Evolutionary conservation across 2,113 vertebrate genomes (phyloP).

Genomic region (Paralichthys olivaceus): DNA sequence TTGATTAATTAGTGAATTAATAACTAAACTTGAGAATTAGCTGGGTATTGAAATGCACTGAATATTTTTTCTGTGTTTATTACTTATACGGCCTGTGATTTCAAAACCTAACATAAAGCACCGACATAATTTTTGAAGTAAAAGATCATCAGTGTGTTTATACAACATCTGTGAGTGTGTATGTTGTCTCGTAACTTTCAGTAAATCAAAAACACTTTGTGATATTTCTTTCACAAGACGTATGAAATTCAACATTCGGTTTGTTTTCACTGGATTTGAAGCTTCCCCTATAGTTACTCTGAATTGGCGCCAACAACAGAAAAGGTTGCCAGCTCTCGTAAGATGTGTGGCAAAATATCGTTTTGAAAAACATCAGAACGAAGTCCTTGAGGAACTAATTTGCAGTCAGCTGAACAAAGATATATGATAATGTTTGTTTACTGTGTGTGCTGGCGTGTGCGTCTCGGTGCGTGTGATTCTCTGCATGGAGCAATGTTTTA

Average conservation of each 20-base stretch:
- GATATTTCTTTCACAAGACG: slow-evolving; percentile 2
- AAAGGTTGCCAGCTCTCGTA: slow-evolving; percentile 10
- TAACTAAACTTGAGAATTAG: no score
- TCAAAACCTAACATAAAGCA: no score
- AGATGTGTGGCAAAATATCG: slow-evolving; percentile 23
- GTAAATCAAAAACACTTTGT: neutral
- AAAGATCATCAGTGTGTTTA: neutral
- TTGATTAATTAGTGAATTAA: no score
- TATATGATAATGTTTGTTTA: slow-evolving; percentile 75
- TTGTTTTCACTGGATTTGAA: slow-evolving; percentile 12
- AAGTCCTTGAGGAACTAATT: slow-evolving; percentile 67
- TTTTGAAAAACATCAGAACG: slow-evolving; percentile 46
- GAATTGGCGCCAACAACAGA: slow-evolving; percentile 11
- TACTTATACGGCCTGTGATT: no score
- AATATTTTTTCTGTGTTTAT: no score
- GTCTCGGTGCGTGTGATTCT: slow-evolving; percentile 47
- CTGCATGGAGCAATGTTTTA: slow-evolving; percentile 67
- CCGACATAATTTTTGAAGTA: neutral
- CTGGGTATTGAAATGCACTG: no score
- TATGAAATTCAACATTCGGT: neutral
- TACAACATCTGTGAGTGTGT: slow-evolving; percentile 3
- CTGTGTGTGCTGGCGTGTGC: slow-evolving; percentile 37
- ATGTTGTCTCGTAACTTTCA: neutral
- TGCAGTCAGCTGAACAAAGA: slow-evolving; percentile 64
- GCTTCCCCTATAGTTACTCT: slow-evolving; percentile 2